A percentile compares a stretch with the other conserved stretches of the same genome.
These are phyloP conservation scores for Drosophila pseudotalamancana DNA, from an alignment of 2,888 invertebrate species.

Conservation along the genomic window DNA sequence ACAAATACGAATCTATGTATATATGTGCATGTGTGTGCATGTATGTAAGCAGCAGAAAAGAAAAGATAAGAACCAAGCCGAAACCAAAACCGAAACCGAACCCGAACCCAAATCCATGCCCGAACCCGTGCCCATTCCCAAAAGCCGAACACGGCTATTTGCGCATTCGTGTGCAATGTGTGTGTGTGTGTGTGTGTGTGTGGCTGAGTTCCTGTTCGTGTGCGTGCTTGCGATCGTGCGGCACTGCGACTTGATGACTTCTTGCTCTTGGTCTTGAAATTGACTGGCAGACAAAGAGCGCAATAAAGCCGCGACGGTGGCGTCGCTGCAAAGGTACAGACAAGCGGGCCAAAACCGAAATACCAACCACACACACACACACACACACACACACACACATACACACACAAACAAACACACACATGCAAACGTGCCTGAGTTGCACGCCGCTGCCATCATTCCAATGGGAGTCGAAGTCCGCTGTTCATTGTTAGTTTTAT, in stretches of 20 bases:
- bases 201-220: constrained; percentile 10
- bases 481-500: constrained; percentile 76
- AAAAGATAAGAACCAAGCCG: constrained; percentile 35
- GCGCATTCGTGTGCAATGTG: constrained; percentile 57
- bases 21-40: constrained; percentile 14
- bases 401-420: constrained; percentile 22
- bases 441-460: constrained; percentile 62
- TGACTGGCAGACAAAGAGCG: constrained; percentile 71
- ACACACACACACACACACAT: constrained; percentile 8
- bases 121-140: constrained; percentile 26
- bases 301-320: constrained; percentile 59
- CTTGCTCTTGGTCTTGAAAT: constrained; percentile 43
- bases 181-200: constrained; percentile 1
- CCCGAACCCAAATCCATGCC: constrained; percentile 10
- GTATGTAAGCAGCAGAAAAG: constrained; percentile 31
- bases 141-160: constrained; percentile 52
- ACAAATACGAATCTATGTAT: neutral
- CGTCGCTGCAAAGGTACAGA: constrained; percentile 62
- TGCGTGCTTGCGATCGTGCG: constrained; percentile 44
- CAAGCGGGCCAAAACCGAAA: constrained; percentile 69
- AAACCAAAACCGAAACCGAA: constrained; percentile 23
- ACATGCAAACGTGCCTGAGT: constrained; percentile 22
- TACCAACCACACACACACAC: constrained; percentile 35
- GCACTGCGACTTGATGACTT: constrained; percentile 53
- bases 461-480: constrained; percentile 70